Conservation (phyloP, 2,797 vertebrate genomes). For the Leptatherina wallacei region DNA sequence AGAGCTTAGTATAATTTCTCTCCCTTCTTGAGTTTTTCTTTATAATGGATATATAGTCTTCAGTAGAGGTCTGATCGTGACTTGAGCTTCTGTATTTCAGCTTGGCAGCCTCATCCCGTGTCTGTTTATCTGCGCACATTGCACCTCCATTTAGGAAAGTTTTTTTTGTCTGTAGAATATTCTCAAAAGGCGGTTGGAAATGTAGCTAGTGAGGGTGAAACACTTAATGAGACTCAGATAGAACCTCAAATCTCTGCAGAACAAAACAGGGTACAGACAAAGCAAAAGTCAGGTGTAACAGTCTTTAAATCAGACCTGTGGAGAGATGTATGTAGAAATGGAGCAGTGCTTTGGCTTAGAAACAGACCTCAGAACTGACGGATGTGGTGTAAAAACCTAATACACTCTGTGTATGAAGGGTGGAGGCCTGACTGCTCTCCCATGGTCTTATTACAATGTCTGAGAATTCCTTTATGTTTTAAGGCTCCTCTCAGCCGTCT, state of each 20-base stretch:
- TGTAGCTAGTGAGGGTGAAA: not conserved
- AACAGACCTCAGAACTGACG: conserved; percentile 49
- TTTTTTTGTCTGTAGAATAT: not conserved
- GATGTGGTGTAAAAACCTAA: conserved; percentile 60
- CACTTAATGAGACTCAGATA: not conserved
- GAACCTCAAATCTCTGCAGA: not conserved
- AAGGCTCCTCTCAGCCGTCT: conserved; percentile 31
- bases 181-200: conserved; percentile 7
- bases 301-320: conserved; percentile 45
- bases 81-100: not conserved
- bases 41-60: no score
- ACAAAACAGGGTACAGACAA: not conserved
- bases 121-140: not conserved
- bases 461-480: conserved; percentile 21
- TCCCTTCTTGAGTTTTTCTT: not conserved
- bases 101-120: not conserved
- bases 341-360: conserved; percentile 43
- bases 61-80: not conserved
- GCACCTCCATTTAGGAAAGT: not conserved
- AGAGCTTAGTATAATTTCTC: not conserved
- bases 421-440: conserved; percentile 39
- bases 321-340: conserved; percentile 33
- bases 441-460: conserved; percentile 23
- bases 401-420: conserved; percentile 35
- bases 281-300: conserved; percentile 25